Evolutionary conservation across 2,888 invertebrate genomes (phyloP).

Genomic region (Physocephala rufipes): DNA sequence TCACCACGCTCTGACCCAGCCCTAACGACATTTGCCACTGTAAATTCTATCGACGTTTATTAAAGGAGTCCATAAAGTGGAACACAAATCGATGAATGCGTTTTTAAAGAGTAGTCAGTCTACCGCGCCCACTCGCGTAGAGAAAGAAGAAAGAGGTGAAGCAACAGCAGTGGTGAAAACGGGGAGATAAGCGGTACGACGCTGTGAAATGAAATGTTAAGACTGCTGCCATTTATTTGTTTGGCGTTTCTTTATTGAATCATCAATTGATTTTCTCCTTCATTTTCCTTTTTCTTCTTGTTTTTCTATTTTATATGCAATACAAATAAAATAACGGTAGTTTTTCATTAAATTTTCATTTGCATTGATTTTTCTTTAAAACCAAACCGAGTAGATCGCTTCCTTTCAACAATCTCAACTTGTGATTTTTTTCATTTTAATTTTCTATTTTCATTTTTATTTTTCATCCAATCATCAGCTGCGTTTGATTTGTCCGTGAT

Average conservation of each 20-base stretch:
- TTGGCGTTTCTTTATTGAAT: neutral
- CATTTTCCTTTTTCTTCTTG: slow-evolving; percentile 4
- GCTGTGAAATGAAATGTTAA: neutral
- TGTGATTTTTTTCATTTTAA: slow-evolving; percentile 20
- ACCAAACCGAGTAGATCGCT: neutral
- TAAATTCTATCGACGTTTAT: too few relatives aligned
- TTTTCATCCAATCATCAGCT: slow-evolving; percentile 31
- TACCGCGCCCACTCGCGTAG: too few relatives aligned
- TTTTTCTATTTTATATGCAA: neutral
- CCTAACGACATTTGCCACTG: too few relatives aligned
- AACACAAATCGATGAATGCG: too few relatives aligned
- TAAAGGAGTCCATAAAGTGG: too few relatives aligned
- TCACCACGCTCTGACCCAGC: too few relatives aligned
- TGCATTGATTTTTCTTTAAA: slow-evolving; percentile 36
- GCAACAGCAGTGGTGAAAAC: too few relatives aligned
- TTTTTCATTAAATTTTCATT: slow-evolving; percentile 34
- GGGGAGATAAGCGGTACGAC: too few relatives aligned
- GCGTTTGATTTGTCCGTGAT: slow-evolving; percentile 41
- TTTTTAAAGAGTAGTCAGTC: too few relatives aligned
- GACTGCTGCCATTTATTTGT: slow-evolving; percentile 18
- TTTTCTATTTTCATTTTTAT: slow-evolving; percentile 21
- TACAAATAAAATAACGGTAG: neutral
- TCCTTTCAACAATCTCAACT: slow-evolving; percentile 12
- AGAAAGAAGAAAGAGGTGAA: too few relatives aligned
- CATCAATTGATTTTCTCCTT: too few relatives aligned